These are phyloP conservation scores for Apis cerana DNA, from an alignment of 1,140 invertebrate genomes.

Conservation along the genomic window DNA sequence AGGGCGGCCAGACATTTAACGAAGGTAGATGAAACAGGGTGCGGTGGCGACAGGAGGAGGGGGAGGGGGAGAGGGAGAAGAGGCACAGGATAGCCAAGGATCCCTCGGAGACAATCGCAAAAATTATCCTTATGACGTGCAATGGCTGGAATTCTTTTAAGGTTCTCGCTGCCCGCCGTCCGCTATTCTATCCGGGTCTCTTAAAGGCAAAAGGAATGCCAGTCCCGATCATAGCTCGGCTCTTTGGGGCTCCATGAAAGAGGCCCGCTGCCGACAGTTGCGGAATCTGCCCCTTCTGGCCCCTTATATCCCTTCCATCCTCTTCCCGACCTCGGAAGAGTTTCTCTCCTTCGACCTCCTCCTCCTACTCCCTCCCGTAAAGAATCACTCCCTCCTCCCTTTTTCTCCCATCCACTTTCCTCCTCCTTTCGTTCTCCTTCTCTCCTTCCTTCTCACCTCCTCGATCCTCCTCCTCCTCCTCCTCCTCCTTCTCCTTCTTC, in stretches of 20 bases:
- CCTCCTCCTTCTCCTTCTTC: background rate
- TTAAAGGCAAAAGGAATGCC: conserved; percentile 77
- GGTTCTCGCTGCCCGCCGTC: conserved; percentile 56
- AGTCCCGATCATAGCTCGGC: conserved; percentile 77
- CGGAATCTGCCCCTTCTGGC: conserved; percentile 72
- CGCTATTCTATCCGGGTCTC: conserved; percentile 68
- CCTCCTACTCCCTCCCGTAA: background rate
- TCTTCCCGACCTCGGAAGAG: conserved; percentile 32
- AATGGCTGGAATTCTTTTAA: conserved; percentile 78
- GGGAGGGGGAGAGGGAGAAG: background rate
- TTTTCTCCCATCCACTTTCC: conserved; percentile 32
- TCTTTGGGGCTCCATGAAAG: conserved; percentile 72
- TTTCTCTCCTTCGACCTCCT: conserved; percentile 58
- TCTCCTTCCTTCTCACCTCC: conserved; percentile 44
- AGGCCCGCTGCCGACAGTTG: conserved; percentile 70
- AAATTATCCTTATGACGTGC: conserved; percentile 79
- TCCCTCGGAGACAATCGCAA: conserved; percentile 74
- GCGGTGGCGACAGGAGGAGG: background rate
- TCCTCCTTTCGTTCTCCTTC: background rate
- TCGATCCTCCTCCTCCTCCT: conserved; percentile 39
- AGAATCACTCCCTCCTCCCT: conserved; percentile 10
- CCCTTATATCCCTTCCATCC: conserved; percentile 50
- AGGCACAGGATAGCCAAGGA: background rate
- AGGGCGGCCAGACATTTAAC: conserved; percentile 66
- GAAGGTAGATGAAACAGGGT: conserved; percentile 42